These are phyloP conservation scores for Catostomus latipinnis DNA, from an alignment of 2,797 vertebrate genomes.

Conservation along the genomic window DNA sequence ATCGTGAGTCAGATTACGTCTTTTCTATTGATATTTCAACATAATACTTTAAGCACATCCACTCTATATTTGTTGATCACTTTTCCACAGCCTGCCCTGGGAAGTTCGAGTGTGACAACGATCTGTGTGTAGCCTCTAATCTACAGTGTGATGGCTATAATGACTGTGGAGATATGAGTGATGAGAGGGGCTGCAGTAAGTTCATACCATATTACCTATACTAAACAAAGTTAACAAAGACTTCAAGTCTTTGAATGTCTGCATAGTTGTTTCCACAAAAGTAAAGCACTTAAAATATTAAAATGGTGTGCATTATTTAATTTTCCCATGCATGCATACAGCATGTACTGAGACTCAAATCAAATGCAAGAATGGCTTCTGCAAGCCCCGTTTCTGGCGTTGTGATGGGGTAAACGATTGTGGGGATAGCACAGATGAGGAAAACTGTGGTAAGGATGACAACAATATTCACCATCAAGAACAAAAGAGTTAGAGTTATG, in stretches of 20 bases:
- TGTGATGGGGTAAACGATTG: constrained; percentile 88
- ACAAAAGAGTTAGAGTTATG: background rate
- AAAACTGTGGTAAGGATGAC: constrained; percentile 80
- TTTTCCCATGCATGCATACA: constrained; percentile 9
- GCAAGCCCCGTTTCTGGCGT: constrained; percentile 86
- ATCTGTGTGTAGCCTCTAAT: constrained; percentile 78
- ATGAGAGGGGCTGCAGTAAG: constrained; percentile 86
- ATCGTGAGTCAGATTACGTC: constrained; percentile 80
- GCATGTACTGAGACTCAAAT: constrained; percentile 77
- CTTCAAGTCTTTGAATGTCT: background rate
- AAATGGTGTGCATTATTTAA: background rate
- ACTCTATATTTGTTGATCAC: background rate
- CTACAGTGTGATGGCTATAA: constrained; percentile 87
- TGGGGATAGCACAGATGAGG: constrained; percentile 86
- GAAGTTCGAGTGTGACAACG: constrained; percentile 82
- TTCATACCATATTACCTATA: constrained; percentile 21
- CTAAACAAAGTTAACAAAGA: background rate
- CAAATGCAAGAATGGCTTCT: constrained; percentile 81
- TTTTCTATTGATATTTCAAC: background rate
- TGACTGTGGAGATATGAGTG: constrained; percentile 87
- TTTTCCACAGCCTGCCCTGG: constrained; percentile 84
- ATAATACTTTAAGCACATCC: background rate
- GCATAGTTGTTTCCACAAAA: background rate
- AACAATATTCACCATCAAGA: background rate
- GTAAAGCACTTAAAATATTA: background rate